phyloP scores from a whole-genome alignment of 2,797 vertebrate genomes.

The Typhlichthys eigenmanni region DNA sequence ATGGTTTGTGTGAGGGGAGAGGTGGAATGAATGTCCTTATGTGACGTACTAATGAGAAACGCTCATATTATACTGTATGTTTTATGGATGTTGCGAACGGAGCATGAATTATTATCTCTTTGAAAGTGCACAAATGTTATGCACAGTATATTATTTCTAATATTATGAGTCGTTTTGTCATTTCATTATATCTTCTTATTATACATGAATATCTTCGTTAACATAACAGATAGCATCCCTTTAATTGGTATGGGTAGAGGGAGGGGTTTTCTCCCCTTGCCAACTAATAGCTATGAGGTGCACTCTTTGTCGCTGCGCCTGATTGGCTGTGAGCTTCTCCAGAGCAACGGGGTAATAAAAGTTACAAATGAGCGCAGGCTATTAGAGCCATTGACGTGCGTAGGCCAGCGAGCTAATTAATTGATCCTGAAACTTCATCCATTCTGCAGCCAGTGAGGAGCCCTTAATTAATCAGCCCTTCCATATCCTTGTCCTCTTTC shows the following conservation, averaged over 20 bases:
- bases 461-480: slow-evolving; percentile 75
- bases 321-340: slow-evolving; percentile 71
- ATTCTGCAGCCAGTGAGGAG: slow-evolving; percentile 73
- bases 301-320: slow-evolving; percentile 42
- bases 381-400: slow-evolving; percentile 76
- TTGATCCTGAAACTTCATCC: slow-evolving; percentile 81
- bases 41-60: slow-evolving; percentile 27
- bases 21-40: slow-evolving; percentile 13
- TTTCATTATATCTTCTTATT: slow-evolving; percentile 16
- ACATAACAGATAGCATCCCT: slow-evolving; percentile 58
- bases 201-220: slow-evolving; percentile 26
- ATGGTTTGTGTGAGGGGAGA: slow-evolving; percentile 13
- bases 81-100: no score
- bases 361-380: slow-evolving; percentile 79
- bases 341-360: slow-evolving; percentile 75
- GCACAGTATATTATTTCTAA: no score
- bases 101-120: no score
- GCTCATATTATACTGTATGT: not conserved
- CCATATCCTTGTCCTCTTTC: slow-evolving; percentile 50
- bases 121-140: no score
- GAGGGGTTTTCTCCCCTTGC: slow-evolving; percentile 18
- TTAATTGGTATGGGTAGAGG: slow-evolving; percentile 26
- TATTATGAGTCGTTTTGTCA: slow-evolving; percentile 10
- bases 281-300: slow-evolving; percentile 58
- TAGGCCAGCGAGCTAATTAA: slow-evolving; percentile 77